A percentile compares a stretch with the other conserved stretches of the same genome.
Evolutionary conservation across 64 coral and sea anemone genomes (phyloP).

Genomic region (Stichodactyla helianthus): DNA sequence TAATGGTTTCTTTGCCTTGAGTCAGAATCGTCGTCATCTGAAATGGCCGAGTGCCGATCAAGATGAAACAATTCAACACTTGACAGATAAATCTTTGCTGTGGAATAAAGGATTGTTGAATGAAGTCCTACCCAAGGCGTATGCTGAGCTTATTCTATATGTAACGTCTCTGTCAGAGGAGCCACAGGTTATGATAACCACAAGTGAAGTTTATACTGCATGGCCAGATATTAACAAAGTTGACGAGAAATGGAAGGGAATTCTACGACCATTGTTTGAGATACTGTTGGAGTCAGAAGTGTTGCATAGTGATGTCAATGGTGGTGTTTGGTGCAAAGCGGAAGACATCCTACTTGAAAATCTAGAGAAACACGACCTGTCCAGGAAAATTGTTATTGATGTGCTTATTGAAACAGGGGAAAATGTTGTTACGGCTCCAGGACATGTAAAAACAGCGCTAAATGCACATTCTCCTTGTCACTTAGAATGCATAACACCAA

Average conservation of each 20-base stretch:
- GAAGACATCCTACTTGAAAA: constrained; percentile 47
- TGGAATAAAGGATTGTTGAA: no score
- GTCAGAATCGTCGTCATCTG: no score
- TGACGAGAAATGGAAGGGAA: constrained; percentile 61
- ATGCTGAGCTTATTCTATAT: no score
- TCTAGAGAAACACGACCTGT: constrained; percentile 15
- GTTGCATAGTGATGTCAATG: constrained; percentile 35
- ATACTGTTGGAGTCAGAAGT: constrained; percentile 22
- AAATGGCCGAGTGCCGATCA: no score
- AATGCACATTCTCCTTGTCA: no score
- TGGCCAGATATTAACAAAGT: constrained; percentile 52
- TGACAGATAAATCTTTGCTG: no score
- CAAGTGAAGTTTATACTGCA: constrained; percentile 17
- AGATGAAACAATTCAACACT: no score
- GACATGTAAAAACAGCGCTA: constrained; percentile 29
- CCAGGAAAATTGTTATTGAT: constrained; percentile 4
- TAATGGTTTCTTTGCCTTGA: no score
- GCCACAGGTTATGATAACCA: background rate
- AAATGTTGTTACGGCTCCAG: constrained; percentile 49
- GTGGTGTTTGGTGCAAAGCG: constrained; percentile 52
- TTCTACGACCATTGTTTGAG: constrained; percentile 39
- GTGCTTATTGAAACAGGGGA: constrained; percentile 32
- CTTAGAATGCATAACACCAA: background rate
- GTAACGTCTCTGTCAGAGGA: no score
- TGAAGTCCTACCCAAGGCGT: no score